Conservation (phyloP, 2,888 invertebrate genomes). For the Thysanoteuthis rhombus region DNA sequence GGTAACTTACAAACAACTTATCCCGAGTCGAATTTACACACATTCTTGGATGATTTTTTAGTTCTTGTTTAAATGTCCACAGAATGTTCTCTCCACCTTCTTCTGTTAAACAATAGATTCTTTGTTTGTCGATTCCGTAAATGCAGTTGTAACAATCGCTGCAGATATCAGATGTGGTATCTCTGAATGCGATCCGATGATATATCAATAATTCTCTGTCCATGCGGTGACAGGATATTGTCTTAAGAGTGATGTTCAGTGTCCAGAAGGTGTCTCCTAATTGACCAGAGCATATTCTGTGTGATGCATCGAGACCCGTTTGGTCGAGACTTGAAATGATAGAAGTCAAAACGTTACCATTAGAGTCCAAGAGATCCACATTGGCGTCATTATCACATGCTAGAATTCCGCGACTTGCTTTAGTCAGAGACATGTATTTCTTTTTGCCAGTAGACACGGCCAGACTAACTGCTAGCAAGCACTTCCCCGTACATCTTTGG, state of each 20-base stretch:
- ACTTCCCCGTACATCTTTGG: background rate
- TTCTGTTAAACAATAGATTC: background rate
- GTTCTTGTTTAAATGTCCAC: background rate
- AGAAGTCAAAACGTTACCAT: background rate
- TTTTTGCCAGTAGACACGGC: background rate
- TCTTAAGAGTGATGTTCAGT: background rate
- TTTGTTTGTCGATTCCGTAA: background rate
- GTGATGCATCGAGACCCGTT: background rate
- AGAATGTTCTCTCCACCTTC: background rate
- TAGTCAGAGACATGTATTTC: background rate
- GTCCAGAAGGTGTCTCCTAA: background rate
- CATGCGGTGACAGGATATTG: background rate
- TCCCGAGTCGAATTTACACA: background rate
- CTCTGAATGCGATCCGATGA: background rate
- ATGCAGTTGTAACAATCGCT: background rate
- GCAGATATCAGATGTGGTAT: background rate
- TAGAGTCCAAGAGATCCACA: background rate
- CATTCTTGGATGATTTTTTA: background rate
- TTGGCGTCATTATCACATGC: background rate
- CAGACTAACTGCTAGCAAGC: background rate
- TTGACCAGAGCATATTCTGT: background rate
- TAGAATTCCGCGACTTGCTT: background rate
- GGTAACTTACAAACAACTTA: slow-evolving; percentile 12
- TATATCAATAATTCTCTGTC: background rate
- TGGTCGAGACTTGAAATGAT: background rate